Percentiles rank a stretch among this genome's conserved stretches.
Conservation (phyloP, 2,888 invertebrate genomes). For the Aethes cnicana region DNA sequence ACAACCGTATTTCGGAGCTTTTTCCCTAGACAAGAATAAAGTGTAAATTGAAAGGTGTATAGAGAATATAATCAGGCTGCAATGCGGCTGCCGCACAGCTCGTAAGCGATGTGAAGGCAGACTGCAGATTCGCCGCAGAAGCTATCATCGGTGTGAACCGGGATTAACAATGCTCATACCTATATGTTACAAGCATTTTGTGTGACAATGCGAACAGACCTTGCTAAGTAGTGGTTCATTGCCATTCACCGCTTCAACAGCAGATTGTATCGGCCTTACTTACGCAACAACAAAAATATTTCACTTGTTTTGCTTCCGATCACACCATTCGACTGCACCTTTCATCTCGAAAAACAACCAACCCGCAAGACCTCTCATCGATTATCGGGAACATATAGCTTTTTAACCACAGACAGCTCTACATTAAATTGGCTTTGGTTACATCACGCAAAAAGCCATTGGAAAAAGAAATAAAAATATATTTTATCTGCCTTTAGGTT, state of each 20-base stretch:
- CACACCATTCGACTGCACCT: conserved; percentile 34
- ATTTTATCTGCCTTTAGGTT: conserved; percentile 14
- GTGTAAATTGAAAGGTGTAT: too few relatives aligned
- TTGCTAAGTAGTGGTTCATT: conserved; percentile 53
- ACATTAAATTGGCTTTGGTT: conserved; percentile 21
- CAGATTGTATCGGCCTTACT: conserved; percentile 52
- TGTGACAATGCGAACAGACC: conserved; percentile 46
- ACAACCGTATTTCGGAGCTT: too few relatives aligned
- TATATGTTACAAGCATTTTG: too few relatives aligned
- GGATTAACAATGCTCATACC: too few relatives aligned
- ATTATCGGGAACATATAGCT: neutral
- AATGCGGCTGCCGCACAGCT: too few relatives aligned
- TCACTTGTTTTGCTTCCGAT: conserved; percentile 50
- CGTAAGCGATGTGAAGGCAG: too few relatives aligned
- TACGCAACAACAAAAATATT: conserved; percentile 66
- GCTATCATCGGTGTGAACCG: too few relatives aligned
- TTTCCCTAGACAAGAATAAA: too few relatives aligned
- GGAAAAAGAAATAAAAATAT: conserved; percentile 10
- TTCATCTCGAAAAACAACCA: conserved; percentile 38
- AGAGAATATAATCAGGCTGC: too few relatives aligned
- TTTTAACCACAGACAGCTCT: conserved; percentile 15
- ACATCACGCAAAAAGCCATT: conserved; percentile 24
- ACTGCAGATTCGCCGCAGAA: too few relatives aligned
- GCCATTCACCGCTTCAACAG: conserved; percentile 62
- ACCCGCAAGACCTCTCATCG: conserved; percentile 21